Percentiles rank a stretch among this genome's conserved stretches.
Evolutionary conservation across 2,113 vertebrate genomes (phyloP).

Genomic region (Casuarius casuarius): DNA sequence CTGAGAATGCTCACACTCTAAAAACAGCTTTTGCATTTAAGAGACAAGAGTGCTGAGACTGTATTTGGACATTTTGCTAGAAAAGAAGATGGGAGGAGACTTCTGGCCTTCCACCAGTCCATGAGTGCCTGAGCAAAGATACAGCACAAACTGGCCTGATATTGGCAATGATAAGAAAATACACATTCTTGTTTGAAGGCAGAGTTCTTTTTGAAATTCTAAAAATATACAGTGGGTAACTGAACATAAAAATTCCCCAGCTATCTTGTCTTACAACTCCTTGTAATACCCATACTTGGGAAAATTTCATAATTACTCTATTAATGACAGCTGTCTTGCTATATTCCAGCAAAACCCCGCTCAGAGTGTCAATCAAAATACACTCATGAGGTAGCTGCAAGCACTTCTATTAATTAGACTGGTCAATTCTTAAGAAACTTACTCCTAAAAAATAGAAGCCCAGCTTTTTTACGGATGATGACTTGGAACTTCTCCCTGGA

Average conservation of each 20-base stretch:
- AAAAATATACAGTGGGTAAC: background rate
- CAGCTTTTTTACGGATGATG: background rate
- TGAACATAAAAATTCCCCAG: background rate
- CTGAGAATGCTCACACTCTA: background rate
- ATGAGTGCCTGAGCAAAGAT: background rate
- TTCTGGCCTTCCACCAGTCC: background rate
- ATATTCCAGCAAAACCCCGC: background rate
- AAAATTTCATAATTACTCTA: background rate
- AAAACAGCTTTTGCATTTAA: background rate
- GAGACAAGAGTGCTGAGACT: background rate
- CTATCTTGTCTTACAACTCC: background rate
- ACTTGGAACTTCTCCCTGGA: background rate
- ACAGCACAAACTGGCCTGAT: background rate
- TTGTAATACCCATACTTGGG: background rate
- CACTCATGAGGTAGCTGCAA: background rate
- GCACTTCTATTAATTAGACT: slow-evolving; percentile 3
- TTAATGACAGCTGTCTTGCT: background rate
- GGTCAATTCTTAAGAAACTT: background rate
- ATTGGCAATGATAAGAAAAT: background rate
- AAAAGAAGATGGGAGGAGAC: background rate
- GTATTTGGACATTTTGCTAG: background rate
- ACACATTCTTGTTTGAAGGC: background rate
- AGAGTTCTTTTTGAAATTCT: background rate
- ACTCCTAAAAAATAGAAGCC: background rate
- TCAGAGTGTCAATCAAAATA: background rate